Conservation (phyloP, 2,888 invertebrate genomes). For the Spicauda simplicius region DNA sequence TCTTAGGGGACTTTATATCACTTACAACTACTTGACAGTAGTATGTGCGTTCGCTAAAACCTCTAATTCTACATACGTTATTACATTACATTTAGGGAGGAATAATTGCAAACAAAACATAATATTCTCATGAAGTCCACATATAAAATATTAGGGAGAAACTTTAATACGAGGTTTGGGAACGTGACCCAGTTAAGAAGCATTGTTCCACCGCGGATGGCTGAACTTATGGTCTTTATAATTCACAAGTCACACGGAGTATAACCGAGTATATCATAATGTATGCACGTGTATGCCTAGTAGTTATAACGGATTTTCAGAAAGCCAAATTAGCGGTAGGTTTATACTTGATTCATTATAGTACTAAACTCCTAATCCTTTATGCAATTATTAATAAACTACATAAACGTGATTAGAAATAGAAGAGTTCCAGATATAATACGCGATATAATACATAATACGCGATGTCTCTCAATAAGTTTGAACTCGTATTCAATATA, state of each 20-base stretch:
- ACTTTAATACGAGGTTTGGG: constrained; percentile 32
- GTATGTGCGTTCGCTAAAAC: too few relatives aligned
- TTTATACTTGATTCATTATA: neutral
- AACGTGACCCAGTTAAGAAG: constrained; percentile 29
- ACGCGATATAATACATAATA: too few relatives aligned
- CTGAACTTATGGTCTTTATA: constrained; percentile 24
- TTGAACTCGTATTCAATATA: too few relatives aligned
- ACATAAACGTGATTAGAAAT: too few relatives aligned
- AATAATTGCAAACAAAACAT: neutral
- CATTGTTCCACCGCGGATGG: constrained; percentile 33
- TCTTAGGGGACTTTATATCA: too few relatives aligned
- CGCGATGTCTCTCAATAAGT: too few relatives aligned
- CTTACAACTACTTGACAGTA: too few relatives aligned
- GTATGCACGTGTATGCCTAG: neutral
- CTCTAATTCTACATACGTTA: too few relatives aligned
- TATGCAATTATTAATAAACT: too few relatives aligned
- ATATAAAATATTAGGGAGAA: constrained; percentile 22
- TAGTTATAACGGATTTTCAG: neutral
- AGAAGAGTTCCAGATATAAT: too few relatives aligned
- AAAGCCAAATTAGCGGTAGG: neutral
- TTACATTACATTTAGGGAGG: neutral
- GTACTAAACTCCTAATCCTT: too few relatives aligned
- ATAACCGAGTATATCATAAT: constrained; percentile 10
- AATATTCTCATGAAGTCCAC: neutral
- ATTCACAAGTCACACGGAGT: constrained; percentile 16